Base-by-base conservation (phyloP, 92 coral and sea anemone species). In the Palythoa heliodiscus region DNA sequence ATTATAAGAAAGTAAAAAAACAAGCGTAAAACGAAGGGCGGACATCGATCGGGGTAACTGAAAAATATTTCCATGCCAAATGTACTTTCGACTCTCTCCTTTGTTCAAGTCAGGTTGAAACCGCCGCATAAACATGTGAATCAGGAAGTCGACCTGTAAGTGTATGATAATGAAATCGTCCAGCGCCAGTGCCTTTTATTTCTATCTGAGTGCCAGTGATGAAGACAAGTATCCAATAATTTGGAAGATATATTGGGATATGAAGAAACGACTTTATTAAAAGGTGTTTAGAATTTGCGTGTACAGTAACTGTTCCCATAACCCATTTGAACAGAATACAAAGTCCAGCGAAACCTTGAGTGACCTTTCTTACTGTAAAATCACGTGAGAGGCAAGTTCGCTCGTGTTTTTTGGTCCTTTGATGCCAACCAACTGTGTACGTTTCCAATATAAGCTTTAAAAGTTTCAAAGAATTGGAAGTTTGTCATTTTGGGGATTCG, bases 341-440 rank as follows among this genome's bases (percentile, higher is more conserved):
- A 76, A 76, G 81, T 25, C 66, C 81, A 76, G 50, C 35, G 67
- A 54, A 37, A 29, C 63, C 68, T 50, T 14, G 22, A 16, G 13
- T 54, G 47, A 24, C 81, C 67, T 53, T 25, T 35, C 3, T 20
- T 35, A 52, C 11, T 11, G 73, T 25, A 37, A 69, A 13, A 69
- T 37, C 43, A 25, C 73, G 73, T 25, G 47, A 69, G 39, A 11
- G 40, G 43, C 39, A 29, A 25, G 24, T 3, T 11, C 2, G 8
- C 39, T 25, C 24, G 40, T 37, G 73, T 5, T 25, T 69, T 69
- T 69, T 29, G 47, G 23, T 29, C 5, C 13, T 9, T 15, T 25
- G 73, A 22, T 4, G 2, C 11, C 2, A 25, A 10, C 7, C 40
- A 5, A n/a, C 25, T 0, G 70, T 64, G 19, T 9, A 17, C 17